Conservation (phyloP, 2,797 vertebrate species). For the Brotula barbata region DNA sequence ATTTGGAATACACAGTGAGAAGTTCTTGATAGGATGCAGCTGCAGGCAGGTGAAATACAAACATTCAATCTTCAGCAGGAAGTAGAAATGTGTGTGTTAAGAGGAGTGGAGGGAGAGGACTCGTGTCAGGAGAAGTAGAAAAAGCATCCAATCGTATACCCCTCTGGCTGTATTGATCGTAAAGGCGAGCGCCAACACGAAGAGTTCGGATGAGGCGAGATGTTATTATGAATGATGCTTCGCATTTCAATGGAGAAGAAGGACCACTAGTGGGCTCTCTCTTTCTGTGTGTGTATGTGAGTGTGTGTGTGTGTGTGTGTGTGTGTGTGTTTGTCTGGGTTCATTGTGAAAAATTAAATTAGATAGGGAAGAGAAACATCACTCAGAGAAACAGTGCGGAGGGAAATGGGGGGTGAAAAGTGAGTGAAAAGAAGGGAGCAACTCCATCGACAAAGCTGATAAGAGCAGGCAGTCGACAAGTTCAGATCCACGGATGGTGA, state of each 20-base stretch:
- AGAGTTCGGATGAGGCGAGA: conserved; percentile 7
- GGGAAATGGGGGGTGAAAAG: too few relatives aligned
- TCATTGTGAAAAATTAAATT: conserved; percentile 2
- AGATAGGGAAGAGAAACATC: background rate
- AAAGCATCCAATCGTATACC: conserved; percentile 4
- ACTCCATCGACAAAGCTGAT: too few relatives aligned
- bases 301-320: conserved; percentile 7
- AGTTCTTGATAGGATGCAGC: too few relatives aligned
- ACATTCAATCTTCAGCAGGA: background rate
- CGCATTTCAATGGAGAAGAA: background rate
- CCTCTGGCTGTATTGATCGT: conserved; percentile 19
- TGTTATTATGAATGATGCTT: conserved; percentile 1
- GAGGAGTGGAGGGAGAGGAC: background rate
- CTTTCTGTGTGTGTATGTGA: background rate
- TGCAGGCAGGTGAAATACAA: too few relatives aligned
- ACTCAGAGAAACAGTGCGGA: too few relatives aligned
- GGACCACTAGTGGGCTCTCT: too few relatives aligned
- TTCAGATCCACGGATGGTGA: too few relatives aligned
- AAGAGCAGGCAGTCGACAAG: too few relatives aligned
- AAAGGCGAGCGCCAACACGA: background rate
- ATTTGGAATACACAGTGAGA: too few relatives aligned
- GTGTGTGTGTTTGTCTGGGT: background rate
- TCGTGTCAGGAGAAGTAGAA: background rate
- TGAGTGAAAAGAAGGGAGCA: background rate
- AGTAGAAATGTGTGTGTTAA: background rate